A percentile compares a stretch with the other conserved stretches of the same genome.
phyloP scores from a whole-genome alignment of 1,140 invertebrate genomes.

The Rhyzopertha dominica region DNA sequence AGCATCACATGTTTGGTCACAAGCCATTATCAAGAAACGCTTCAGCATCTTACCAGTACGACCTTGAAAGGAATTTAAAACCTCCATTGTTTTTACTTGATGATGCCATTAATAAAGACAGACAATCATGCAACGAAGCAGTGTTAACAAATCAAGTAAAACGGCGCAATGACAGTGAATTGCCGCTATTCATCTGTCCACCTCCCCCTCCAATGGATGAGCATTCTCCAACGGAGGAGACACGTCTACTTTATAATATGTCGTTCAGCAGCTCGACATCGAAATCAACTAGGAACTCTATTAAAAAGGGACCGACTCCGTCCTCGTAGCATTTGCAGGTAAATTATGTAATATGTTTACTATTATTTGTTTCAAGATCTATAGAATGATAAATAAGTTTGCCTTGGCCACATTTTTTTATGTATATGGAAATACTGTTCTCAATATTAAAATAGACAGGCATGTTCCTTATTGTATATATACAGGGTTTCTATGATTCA shows the following conservation, averaged over 20 bases:
- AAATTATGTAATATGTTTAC: conserved; percentile 4
- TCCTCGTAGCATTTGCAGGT: conserved; percentile 46
- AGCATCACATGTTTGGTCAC: conserved; percentile 45
- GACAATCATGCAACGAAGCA: conserved; percentile 47
- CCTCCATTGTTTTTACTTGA: conserved; percentile 40
- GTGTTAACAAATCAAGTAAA: conserved; percentile 42
- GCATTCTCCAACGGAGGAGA: conserved; percentile 52
- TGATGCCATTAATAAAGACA: conserved; percentile 46
- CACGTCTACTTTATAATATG: conserved; percentile 42
- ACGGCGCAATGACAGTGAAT: conserved; percentile 27
- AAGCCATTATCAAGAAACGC: conserved; percentile 42
- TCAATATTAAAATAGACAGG: background rate
- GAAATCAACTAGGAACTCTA: conserved; percentile 31
- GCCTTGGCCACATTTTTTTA: background rate
- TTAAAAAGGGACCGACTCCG: conserved; percentile 28
- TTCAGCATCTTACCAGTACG: conserved; percentile 18
- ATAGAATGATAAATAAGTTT: background rate
- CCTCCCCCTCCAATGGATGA: conserved; percentile 50
- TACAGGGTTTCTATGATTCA: too few species aligned
- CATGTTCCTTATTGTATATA: conserved; percentile 1
- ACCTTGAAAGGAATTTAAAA: too few species aligned
- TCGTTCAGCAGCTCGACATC: conserved; percentile 19
- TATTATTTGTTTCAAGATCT: background rate
- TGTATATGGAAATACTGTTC: background rate
- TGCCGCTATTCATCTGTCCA: conserved; percentile 48